A percentile compares a stretch with the other conserved stretches of the same genome.
Evolutionary conservation across 1,140 invertebrate genomes (phyloP).

Genomic region (Elymnias hypermnestra): DNA sequence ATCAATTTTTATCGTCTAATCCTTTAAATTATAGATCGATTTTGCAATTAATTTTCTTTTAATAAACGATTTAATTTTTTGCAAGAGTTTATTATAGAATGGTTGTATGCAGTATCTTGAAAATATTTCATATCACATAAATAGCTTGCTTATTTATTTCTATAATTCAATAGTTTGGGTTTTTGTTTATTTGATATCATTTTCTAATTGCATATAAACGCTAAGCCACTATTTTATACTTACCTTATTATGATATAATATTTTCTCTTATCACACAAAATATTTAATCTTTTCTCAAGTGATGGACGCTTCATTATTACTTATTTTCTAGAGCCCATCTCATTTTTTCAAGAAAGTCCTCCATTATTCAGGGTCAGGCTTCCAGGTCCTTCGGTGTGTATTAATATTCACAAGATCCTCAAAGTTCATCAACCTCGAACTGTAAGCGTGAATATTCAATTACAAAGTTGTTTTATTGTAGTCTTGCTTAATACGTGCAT

Average conservation of each 20-base stretch:
- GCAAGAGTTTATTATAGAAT: no score
- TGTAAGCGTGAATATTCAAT: constrained; percentile 21
- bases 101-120: no score
- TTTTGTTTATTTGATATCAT: no score
- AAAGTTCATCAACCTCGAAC: constrained; percentile 21
- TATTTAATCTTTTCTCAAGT: constrained; percentile 1
- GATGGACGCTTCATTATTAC: constrained; percentile 10
- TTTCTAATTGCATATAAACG: no score
- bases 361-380: constrained; percentile 27
- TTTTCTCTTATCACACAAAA: neutral
- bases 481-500: constrained; percentile 16
- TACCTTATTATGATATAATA: neutral
- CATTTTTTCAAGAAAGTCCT: constrained; percentile 23
- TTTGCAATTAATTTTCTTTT: no score
- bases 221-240: no score
- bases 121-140: no score
- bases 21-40: no score
- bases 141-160: no score
- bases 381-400: constrained; percentile 17
- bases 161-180: no score
- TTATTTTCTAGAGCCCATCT: constrained; percentile 17
- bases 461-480: constrained; percentile 16
- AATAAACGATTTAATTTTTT: no score
- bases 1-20: no score
- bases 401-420: constrained; percentile 26